phyloP scores from a whole-genome alignment of 2,888 invertebrate genomes.

The Xanthia icteritia region DNA sequence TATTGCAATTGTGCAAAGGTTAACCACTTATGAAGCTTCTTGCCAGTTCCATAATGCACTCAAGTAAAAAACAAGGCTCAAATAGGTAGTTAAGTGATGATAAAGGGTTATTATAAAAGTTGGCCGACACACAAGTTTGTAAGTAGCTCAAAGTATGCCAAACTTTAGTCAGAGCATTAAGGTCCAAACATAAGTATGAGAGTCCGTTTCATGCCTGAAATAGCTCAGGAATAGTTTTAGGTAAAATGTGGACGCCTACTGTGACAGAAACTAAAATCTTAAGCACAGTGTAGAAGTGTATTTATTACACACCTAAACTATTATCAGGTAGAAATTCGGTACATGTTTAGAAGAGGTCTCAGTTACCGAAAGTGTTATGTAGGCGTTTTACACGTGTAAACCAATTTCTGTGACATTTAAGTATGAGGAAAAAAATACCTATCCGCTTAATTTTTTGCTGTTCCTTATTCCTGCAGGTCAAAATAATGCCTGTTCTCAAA shows the following conservation, averaged over 20 bases:
- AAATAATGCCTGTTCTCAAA: not conserved
- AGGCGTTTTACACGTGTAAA: not conserved
- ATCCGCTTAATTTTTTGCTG: not conserved
- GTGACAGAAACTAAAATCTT: not conserved
- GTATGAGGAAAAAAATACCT: not conserved
- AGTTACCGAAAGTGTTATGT: not conserved
- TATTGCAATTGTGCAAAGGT: not conserved
- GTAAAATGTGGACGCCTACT: not conserved
- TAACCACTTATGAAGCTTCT: conserved; percentile 9
- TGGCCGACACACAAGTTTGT: conserved; percentile 51
- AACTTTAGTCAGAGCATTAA: conserved; percentile 44
- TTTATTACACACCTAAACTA: not conserved
- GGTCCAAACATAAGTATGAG: conserved; percentile 21
- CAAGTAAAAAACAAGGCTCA: conserved; percentile 39
- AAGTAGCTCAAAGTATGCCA: conserved; percentile 52
- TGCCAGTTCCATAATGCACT: conserved; percentile 21
- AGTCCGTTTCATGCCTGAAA: conserved; percentile 23
- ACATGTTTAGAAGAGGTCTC: not conserved
- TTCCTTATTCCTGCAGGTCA: not conserved
- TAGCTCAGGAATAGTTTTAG: conserved; percentile 35
- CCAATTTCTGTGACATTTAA: no score
- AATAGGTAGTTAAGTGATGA: conserved; percentile 48
- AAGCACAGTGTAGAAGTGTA: not conserved
- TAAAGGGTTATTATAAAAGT: conserved; percentile 53
- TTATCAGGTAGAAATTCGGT: not conserved